Conservation (phyloP, 2,888 invertebrate genomes). For the Anticlea derivata region DNA sequence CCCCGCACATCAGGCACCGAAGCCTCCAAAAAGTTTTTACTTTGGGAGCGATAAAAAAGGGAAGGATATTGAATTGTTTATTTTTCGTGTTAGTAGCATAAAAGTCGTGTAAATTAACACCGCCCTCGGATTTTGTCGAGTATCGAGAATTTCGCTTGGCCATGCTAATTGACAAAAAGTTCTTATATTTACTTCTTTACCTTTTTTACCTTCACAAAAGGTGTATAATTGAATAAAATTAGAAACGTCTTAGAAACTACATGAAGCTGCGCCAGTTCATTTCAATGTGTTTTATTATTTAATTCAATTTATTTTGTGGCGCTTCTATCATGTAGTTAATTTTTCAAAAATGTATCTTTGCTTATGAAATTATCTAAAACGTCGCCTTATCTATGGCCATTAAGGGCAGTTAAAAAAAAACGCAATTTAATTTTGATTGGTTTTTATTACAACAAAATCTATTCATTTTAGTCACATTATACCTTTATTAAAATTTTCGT, state of each 20-base stretch:
- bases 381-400: too few relatives aligned
- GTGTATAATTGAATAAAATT: too few relatives aligned
- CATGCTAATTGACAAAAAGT: slow-evolving; percentile 57
- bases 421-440: slow-evolving; percentile 35
- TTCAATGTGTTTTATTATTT: too few relatives aligned
- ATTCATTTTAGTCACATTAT: slow-evolving; percentile 61
- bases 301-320: slow-evolving; percentile 33
- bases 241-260: too few relatives aligned
- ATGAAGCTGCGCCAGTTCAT: too few relatives aligned
- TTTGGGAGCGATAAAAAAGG: slow-evolving; percentile 78
- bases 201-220: too few relatives aligned
- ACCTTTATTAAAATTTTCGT: slow-evolving; percentile 31
- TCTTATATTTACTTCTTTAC: slow-evolving; percentile 38
- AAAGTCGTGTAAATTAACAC: slow-evolving; percentile 80
- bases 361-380: too few relatives aligned
- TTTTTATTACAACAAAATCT: slow-evolving; percentile 80
- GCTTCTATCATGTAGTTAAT: too few relatives aligned
- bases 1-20: slow-evolving; percentile 49
- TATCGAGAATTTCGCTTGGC: slow-evolving; percentile 60
- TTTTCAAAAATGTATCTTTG: too few relatives aligned
- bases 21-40: slow-evolving; percentile 75
- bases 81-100: slow-evolving; percentile 81
- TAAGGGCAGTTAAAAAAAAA: slow-evolving; percentile 30
- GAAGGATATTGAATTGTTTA: slow-evolving; percentile 80
- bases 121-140: slow-evolving; percentile 60